Conservation (phyloP, 2,888 invertebrate species). For the Cancer borealis region DNA sequence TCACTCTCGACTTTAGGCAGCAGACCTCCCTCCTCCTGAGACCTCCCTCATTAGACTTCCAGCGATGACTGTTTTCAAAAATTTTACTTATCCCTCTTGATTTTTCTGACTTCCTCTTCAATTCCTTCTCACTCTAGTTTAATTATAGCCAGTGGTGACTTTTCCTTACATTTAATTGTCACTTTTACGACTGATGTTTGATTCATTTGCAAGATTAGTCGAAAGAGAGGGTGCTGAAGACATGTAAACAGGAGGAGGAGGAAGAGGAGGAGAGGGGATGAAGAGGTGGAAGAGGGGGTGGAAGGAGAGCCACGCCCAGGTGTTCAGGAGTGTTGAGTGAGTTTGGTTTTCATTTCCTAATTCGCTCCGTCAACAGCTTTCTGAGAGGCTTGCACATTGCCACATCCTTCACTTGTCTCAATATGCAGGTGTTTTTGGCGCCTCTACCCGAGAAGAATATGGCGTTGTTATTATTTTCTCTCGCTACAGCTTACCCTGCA, state of each 20-base stretch:
- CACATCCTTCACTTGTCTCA: not conserved
- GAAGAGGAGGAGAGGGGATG: not conserved
- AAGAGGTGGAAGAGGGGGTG: not conserved
- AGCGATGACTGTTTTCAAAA: conserved; percentile 13
- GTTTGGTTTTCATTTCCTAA: conserved; percentile 40
- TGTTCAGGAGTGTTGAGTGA: conserved; percentile 5
- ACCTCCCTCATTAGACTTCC: conserved; percentile 2
- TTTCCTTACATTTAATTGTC: conserved; percentile 2
- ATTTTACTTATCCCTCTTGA: not conserved
- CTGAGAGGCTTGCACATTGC: not conserved
- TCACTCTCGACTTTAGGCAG: not conserved
- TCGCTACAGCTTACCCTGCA: not conserved
- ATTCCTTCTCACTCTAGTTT: not conserved
- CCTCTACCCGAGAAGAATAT: not conserved
- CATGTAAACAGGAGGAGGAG: conserved; percentile 14
- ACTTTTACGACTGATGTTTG: not conserved
- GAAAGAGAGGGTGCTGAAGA: not conserved
- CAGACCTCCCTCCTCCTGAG: not conserved
- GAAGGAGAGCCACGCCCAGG: conserved; percentile 21
- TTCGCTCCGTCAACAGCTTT: conserved; percentile 25
- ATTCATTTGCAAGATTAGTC: conserved; percentile 22
- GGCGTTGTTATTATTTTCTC: not conserved
- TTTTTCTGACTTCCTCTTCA: not conserved
- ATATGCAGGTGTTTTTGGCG: not conserved
- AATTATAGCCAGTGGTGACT: conserved; percentile 3